Conservation (phyloP, 2,797 vertebrate species). For the Sphaeramia orbicularis region DNA sequence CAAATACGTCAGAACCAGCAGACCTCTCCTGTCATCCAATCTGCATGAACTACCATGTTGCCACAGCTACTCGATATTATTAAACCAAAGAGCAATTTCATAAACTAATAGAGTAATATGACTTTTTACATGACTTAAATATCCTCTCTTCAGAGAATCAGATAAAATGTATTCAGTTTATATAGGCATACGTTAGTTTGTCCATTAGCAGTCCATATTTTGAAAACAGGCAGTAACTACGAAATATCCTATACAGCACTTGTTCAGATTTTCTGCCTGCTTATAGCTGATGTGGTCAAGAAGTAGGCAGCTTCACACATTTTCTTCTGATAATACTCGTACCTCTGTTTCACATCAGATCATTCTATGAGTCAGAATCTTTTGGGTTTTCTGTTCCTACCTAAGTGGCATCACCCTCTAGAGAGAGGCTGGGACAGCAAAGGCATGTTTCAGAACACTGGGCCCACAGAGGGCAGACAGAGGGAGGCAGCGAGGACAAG, state of each 20-base stretch:
- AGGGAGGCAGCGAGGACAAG: constrained; percentile 64
- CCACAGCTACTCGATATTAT: constrained; percentile 59
- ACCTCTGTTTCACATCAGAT: constrained; percentile 40
- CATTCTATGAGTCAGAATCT: constrained; percentile 31
- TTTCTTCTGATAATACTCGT: constrained; percentile 37
- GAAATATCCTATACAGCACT: constrained; percentile 74
- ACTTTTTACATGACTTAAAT: constrained; percentile 79
- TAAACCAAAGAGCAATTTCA: constrained; percentile 56
- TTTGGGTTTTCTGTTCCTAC: constrained; percentile 35
- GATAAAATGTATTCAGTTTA: constrained; percentile 80
- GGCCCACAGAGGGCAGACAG: constrained; percentile 53
- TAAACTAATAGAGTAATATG: constrained; percentile 74
- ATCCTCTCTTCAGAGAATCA: constrained; percentile 73
- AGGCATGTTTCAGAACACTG: constrained; percentile 64
- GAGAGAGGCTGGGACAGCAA: constrained; percentile 62
- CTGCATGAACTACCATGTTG: constrained; percentile 45
- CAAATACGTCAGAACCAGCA: constrained; percentile 46
- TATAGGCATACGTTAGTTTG: constrained; percentile 78
- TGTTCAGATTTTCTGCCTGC: constrained; percentile 69
- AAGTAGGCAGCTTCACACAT: constrained; percentile 43
- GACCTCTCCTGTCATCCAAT: constrained; percentile 35
- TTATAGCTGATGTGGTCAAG: constrained; percentile 49
- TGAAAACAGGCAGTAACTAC: constrained; percentile 75
- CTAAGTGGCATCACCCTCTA: constrained; percentile 42
- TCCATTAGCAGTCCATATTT: constrained; percentile 70